Evolutionary conservation across 2,113 vertebrate species (phyloP).

Genomic region (Rhinoderma darwinii): DNA sequence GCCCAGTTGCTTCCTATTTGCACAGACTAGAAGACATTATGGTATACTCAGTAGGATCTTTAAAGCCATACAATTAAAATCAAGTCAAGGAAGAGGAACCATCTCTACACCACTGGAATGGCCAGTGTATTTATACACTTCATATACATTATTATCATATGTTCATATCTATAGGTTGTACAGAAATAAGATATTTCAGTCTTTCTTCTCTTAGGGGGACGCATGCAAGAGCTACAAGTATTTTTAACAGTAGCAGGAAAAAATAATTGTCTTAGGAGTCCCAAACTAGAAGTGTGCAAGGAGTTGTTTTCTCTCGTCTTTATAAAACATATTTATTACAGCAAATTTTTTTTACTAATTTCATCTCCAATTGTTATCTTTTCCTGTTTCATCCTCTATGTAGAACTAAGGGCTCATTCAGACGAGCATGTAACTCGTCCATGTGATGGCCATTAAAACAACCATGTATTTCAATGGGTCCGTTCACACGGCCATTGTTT

Average conservation of each 20-base stretch:
- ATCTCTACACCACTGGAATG: not conserved
- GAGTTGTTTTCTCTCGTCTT: not conserved
- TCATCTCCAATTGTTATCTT: not conserved
- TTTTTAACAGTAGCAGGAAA: not conserved
- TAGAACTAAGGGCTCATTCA: too few relatives aligned
- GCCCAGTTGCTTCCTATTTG: not conserved
- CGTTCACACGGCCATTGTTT: too few relatives aligned
- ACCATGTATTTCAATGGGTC: too few relatives aligned
- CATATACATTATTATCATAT: not conserved
- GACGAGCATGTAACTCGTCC: too few relatives aligned
- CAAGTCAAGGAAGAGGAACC: not conserved
- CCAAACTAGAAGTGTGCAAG: not conserved
- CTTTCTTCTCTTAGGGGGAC: not conserved
- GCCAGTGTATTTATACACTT: not conserved
- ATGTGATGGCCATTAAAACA: too few relatives aligned
- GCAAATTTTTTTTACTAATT: not conserved
- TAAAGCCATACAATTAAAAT: conserved; percentile 21
- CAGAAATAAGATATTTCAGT: not conserved
- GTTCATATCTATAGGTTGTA: not conserved
- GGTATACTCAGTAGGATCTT: not conserved
- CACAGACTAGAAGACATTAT: not conserved
- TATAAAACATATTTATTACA: conserved; percentile 10
- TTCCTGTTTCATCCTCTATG: not conserved
- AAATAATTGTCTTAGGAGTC: not conserved
- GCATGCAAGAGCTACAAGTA: not conserved